Base-by-base conservation (phyloP, 37 sponge, comb jelly and placozoan species). In the Lycopodina hypogea region DNA sequence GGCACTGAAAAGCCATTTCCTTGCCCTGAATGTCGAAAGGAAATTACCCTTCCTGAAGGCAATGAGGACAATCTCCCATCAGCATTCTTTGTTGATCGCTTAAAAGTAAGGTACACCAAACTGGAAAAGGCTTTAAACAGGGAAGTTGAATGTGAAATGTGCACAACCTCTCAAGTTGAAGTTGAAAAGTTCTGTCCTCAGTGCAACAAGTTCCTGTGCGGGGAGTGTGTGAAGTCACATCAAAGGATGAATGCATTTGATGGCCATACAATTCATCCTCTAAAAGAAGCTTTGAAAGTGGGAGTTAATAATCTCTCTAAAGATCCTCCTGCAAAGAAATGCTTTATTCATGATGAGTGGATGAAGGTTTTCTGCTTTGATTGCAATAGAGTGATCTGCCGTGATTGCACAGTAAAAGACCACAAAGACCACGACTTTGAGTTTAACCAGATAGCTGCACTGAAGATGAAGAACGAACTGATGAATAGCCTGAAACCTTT, bases 291-390 rank as follows among this genome's bases (percentile, higher is more conserved):
- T n/a, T 42, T 83, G 38, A 68, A 57, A 33, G 42, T 68, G 23
- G 83, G 76, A 32, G 42, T 55, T 19, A 82, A 74, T 42, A 55
- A 64, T 53, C 58, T 74, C 34, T 24, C 37, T 32, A 32, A 61
- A 0, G 21, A 71, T 19, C 51, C 67, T 21, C 40, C 79, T 29
- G 38, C 69, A 3, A 56, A 48, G 7, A 29, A 42, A 33, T 81
- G 82, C 24, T 11, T 19, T 39, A 63, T 50, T 11, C 82, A 81
- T 33, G 82, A 73, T 32, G 73, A 72, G 21, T 64, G 34, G 48
- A 39, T 66, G 73, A 81, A 62, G 65, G 41, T 72, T 3, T 81
- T 50, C 64, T 81, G 82, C 74, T 81, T 63, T 37, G 82, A 81
- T 52, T 81, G 82, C 36, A 29, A 72, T 32, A 30, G 73, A 28